Base-by-base conservation (phyloP, 2,888 invertebrate species). In the Corythucha ciliata region DNA sequence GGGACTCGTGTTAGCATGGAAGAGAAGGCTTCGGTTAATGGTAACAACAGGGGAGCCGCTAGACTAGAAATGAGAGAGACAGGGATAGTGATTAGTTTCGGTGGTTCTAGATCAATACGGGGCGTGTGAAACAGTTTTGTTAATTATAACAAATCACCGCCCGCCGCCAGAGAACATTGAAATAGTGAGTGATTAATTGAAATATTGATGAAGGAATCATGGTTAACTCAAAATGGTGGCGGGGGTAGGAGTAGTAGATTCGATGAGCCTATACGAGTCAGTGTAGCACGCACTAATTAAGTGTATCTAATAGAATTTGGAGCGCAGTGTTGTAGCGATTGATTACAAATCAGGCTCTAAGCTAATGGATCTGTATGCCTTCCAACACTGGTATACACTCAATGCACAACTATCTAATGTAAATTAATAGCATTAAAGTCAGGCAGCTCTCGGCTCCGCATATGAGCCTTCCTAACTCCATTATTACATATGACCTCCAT, bases 371-470 rank as follows among this genome's bases (percentile, higher is more conserved):
- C 46, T 32, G 33, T 16, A 27, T 25, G 50, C 22, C 20, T 21
- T 50, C 40, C 53, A 42, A 54, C 56, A 52, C 47, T 52, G 44
- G 32, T 29, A 47, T 45, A 51, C 45, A 51, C 51, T 51, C 51
- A 37, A 52, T 52, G 48, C 47, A 56, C 56, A 56, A 56, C 56
- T 56, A 56, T 56, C 53, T 56, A 56, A 56, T 56, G 56, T 52
- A 56, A 56, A 56, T 56, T 56, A 53, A 56, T 53, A 54, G 56
- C 56, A 49, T 56, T 53, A 56, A 32, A 12, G 12, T 24, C 6
- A 37, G 14, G 39, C 47, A 18, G 21, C 36, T 36, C 22, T 18
- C 47, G 22, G 47, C 47, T 21, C 24, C 36, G 37, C 36, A 37
- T 37, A 45, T 44, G 45, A 37, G 44, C 18, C 16, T 16, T 26